phyloP scores from a whole-genome alignment of 2,113 vertebrate species.

The Pavo muticus region DNA sequence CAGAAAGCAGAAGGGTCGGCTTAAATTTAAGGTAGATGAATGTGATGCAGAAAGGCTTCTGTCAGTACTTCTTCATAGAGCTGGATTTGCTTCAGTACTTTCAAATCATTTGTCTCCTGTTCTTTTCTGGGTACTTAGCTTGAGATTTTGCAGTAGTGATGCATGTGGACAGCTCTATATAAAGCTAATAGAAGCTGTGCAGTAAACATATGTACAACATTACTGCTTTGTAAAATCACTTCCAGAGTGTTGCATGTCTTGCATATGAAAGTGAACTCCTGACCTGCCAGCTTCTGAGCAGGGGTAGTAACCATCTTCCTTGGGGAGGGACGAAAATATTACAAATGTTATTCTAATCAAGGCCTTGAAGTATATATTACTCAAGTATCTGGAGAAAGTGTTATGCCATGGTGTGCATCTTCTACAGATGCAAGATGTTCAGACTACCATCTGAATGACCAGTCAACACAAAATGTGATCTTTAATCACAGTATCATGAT shows the following conservation, averaged over 20 bases:
- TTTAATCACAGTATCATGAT: not conserved
- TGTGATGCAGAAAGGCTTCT: not conserved
- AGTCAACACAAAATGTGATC: not conserved
- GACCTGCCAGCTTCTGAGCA: not conserved
- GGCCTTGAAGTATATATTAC: not conserved
- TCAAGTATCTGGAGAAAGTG: not conserved
- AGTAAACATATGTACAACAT: not conserved
- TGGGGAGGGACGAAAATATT: not conserved
- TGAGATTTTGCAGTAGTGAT: not conserved
- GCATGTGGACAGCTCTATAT: not conserved
- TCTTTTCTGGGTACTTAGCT: not conserved
- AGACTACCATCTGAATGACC: not conserved
- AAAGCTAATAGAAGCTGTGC: not conserved
- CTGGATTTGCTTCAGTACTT: not conserved
- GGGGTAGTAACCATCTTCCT: not conserved
- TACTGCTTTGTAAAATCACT: not conserved
- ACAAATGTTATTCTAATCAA: not conserved
- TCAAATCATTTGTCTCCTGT: not conserved
- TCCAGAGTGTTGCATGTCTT: not conserved
- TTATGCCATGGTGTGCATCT: not conserved
- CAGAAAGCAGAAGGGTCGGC: not conserved
- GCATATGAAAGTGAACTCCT: not conserved
- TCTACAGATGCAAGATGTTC: not conserved
- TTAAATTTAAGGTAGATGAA: not conserved
- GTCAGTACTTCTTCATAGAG: not conserved